These are phyloP conservation scores for Drosophila miranda DNA, from an alignment of 1,140 invertebrate genomes.

Conservation along the genomic window DNA sequence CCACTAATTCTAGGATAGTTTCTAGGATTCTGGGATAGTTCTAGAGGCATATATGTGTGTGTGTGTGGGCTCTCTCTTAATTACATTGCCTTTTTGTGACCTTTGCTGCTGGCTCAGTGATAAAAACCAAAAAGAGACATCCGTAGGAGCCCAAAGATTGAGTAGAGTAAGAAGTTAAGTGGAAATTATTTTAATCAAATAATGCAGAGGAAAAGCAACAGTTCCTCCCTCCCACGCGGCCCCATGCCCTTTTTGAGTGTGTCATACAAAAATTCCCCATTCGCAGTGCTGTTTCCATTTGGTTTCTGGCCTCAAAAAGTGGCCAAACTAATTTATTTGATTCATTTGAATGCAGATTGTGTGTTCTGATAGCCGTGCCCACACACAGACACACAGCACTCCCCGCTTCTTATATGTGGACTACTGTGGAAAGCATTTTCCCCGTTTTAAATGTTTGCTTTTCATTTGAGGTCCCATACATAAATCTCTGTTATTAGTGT, in stretches of 20 bases:
- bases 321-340: constrained; percentile 77
- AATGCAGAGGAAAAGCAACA: constrained; percentile 50
- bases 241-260: constrained; percentile 2
- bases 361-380: constrained; percentile 41
- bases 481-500: constrained; percentile 72
- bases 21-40: constrained; percentile 67
- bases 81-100: constrained; percentile 64
- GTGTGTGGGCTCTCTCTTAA: constrained; percentile 58
- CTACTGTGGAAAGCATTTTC: constrained; percentile 21
- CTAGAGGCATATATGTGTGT: constrained; percentile 26
- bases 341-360: constrained; percentile 80
- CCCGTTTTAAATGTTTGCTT: constrained; percentile 43
- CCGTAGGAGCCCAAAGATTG: constrained; percentile 1
- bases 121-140: constrained; percentile 29
- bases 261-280: constrained; percentile 23
- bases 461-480: constrained; percentile 39
- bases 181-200: constrained; percentile 81
- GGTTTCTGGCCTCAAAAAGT: constrained; percentile 56
- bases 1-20: too few relatives aligned
- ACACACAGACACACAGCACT: constrained; percentile 8
- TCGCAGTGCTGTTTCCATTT: constrained; percentile 22
- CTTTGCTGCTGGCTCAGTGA: constrained; percentile 29
- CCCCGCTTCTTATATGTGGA: constrained; percentile 58
- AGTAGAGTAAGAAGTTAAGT: constrained; percentile 68
- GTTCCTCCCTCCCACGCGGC: constrained; percentile 10